These are phyloP conservation scores for Leptonema lineaticorne DNA, from an alignment of 1,140 invertebrate species.

Conservation along the genomic window DNA sequence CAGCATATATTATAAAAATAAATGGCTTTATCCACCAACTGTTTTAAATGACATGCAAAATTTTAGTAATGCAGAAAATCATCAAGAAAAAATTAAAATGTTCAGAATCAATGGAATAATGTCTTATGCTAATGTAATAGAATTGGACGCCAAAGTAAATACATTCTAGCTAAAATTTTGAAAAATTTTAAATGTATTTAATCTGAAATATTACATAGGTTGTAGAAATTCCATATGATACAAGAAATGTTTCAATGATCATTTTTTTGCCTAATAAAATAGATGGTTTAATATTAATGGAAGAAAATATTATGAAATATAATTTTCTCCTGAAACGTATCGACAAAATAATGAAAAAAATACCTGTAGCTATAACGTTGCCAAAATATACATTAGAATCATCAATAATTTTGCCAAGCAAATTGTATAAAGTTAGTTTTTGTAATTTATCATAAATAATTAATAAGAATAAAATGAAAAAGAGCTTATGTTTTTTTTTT, in stretches of 20 bases:
- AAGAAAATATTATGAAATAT: conserved; percentile 22
- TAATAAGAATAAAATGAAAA: background rate
- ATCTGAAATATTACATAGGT: conserved; percentile 28
- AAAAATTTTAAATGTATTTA: conserved; percentile 1
- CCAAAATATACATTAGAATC: conserved; percentile 32
- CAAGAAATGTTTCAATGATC: conserved; percentile 30
- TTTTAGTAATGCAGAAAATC: conserved; percentile 39
- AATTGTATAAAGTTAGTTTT: conserved; percentile 30
- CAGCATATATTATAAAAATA: conserved; percentile 79
- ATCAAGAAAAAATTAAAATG: conserved; percentile 44
- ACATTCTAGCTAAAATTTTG: background rate
- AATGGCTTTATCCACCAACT: conserved; percentile 51
- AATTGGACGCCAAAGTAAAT: conserved; percentile 50
- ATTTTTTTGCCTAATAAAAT: conserved; percentile 34
- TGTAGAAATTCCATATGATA: conserved; percentile 38
- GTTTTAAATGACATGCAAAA: conserved; percentile 48
- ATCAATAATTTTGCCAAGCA: conserved; percentile 26
- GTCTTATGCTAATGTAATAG: conserved; percentile 46
- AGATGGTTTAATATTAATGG: conserved; percentile 22
- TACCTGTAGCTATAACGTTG: conserved; percentile 29
- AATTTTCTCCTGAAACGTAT: conserved; percentile 9
- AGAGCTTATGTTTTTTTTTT: too few species aligned
- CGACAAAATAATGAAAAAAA: background rate
- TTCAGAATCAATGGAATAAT: conserved; percentile 52
- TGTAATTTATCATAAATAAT: background rate